A percentile compares a stretch with the other conserved stretches of the same genome.
Conservation (phyloP, 2,888 invertebrate species). For the Philhelius pedissequus region DNA sequence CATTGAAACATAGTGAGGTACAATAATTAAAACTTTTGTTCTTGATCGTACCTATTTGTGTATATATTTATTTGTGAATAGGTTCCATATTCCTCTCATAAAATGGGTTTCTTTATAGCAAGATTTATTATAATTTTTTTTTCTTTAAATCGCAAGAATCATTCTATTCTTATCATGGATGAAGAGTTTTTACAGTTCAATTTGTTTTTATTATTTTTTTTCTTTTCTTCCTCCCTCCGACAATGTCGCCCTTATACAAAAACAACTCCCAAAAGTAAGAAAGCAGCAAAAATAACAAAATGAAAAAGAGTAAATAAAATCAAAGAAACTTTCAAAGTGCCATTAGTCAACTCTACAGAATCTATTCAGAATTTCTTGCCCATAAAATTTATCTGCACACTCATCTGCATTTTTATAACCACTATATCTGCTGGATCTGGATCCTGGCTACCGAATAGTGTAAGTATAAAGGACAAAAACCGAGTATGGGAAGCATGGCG, state of each 20-base stretch:
- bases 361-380: conserved; percentile 64
- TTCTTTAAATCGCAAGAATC: not conserved
- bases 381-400: conserved; percentile 68
- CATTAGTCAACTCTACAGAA: conserved; percentile 61
- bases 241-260: conserved; percentile 7
- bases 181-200: conserved; percentile 30
- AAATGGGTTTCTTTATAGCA: conserved; percentile 10
- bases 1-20: not conserved
- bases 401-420: conserved; percentile 66
- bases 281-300: conserved; percentile 51
- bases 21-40: conserved; percentile 8
- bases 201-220: conserved; percentile 30
- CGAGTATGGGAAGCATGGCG: conserved; percentile 77
- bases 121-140: not conserved
- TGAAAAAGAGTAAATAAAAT: conserved; percentile 62
- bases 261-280: not conserved
- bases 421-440: conserved; percentile 64
- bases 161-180: conserved; percentile 20
- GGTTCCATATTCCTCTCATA: not conserved
- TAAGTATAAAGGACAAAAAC: conserved; percentile 59
- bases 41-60: not conserved
- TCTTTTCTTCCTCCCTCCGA: conserved; percentile 25
- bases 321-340: conserved; percentile 65
- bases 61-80: conserved; percentile 3
- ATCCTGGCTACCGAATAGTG: conserved; percentile 62